Percentiles rank a stretch among this genome's conserved stretches.
Evolutionary conservation across 2,797 vertebrate species (phyloP).

Genomic region (Myripristis jacobus): DNA sequence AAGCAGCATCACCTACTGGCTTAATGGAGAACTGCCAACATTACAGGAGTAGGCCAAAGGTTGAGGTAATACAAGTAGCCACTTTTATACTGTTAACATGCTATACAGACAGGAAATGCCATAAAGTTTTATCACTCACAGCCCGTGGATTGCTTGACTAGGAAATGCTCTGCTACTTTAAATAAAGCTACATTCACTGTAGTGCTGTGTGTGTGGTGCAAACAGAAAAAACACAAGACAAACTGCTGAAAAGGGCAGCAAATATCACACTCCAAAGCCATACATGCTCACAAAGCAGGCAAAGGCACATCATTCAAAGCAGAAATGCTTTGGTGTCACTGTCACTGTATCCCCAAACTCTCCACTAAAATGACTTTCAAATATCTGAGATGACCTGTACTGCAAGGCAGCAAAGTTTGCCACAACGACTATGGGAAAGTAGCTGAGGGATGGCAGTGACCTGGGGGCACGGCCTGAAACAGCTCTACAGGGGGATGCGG

Average conservation of each 20-base stretch:
- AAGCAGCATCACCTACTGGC: constrained; percentile 80
- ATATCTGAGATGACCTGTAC: constrained; percentile 8
- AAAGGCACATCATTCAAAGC: not conserved
- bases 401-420: constrained; percentile 15
- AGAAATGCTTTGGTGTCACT: not conserved
- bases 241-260: not conserved
- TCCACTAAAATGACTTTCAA: not conserved
- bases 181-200: not conserved
- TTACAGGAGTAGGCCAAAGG: constrained; percentile 12
- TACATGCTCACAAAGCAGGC: not conserved
- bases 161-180: not conserved
- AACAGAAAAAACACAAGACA: too few relatives aligned
- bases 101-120: not conserved
- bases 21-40: constrained; percentile 77
- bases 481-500: constrained; percentile 51
- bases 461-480: constrained; percentile 54
- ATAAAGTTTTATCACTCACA: not conserved
- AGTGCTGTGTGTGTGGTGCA: not conserved
- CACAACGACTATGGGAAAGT: constrained; percentile 55
- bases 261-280: not conserved
- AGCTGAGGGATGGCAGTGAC: constrained; percentile 53
- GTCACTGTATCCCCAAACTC: constrained; percentile 8
- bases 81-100: not conserved
- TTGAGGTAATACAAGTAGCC: not conserved
- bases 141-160: too few relatives aligned